phyloP scores from a whole-genome alignment of 2,113 vertebrate genomes.

The Ceyx margarethae region DNA sequence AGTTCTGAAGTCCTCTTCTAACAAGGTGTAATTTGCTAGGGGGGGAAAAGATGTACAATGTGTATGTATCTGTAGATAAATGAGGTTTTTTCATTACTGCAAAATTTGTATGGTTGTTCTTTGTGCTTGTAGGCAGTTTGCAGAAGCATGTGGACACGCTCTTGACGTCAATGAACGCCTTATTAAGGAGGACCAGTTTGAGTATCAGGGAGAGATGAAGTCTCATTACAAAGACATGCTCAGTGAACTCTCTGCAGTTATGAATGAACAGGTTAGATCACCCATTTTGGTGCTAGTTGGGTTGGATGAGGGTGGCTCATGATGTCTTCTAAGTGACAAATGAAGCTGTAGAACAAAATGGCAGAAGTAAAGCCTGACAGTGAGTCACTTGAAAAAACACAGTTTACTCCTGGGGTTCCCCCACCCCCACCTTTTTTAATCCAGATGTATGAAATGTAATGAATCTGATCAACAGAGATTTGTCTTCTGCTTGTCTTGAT shows the following conservation, averaged over 20 bases:
- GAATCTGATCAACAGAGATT: neutral
- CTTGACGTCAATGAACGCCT: constrained; percentile 94
- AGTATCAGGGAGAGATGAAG: constrained; percentile 98
- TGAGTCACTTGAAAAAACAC: neutral
- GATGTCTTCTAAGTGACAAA: neutral
- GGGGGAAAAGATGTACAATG: neutral
- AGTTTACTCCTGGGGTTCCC: neutral
- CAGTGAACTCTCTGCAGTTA: constrained; percentile 87
- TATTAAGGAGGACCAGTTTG: constrained; percentile 97
- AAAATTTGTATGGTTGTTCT: neutral
- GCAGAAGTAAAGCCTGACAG: neutral
- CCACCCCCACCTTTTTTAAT: rapidly evolving
- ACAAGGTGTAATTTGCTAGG: neutral
- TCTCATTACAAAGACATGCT: constrained; percentile 97
- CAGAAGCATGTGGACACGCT: constrained; percentile 94
- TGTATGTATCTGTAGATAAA: neutral
- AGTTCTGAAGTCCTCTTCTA: neutral
- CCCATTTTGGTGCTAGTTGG: neutral
- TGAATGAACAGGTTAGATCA: constrained; percentile 92
- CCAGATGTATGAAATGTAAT: neutral
- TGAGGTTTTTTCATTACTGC: neutral
- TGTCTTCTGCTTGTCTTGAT: neutral
- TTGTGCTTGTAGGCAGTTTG: constrained; percentile 85
- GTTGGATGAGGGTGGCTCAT: neutral
- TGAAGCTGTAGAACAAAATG: neutral